Conservation (phyloP, 2,797 vertebrate genomes). For the Myotis vivesi region DNA sequence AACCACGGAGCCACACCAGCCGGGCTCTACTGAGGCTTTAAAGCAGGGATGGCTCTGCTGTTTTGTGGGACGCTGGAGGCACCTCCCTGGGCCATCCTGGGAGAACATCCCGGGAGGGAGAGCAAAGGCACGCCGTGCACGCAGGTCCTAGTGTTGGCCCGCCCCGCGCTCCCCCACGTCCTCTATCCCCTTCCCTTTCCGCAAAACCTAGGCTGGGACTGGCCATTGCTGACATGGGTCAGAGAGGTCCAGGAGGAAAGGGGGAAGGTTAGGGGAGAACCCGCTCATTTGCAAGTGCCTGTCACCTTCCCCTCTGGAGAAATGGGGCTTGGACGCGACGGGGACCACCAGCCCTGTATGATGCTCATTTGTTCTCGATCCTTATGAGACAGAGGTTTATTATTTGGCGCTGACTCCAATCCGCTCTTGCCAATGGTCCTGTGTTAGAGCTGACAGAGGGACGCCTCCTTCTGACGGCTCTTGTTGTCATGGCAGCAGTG, state of each 20-base stretch:
- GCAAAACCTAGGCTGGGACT: not conserved
- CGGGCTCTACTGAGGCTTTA: not conserved
- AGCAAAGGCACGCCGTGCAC: not conserved
- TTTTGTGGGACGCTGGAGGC: not conserved
- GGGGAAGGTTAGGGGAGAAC: not conserved
- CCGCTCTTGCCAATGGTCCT: not conserved
- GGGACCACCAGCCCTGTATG: not conserved
- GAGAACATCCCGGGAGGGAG: not conserved
- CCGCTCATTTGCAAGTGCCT: not conserved
- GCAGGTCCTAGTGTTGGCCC: not conserved
- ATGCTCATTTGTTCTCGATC: not conserved
- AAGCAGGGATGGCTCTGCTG: not conserved
- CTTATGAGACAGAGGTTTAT: not conserved
- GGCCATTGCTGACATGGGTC: accelerated
- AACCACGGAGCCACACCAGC: too few relatives aligned
- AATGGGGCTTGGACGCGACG: not conserved
- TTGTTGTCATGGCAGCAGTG: slow-evolving; percentile 32
- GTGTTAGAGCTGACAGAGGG: not conserved
- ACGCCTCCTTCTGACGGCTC: not conserved
- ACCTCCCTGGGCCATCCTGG: not conserved
- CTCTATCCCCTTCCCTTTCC: not conserved
- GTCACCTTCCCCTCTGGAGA: not conserved
- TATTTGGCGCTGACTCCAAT: slow-evolving; percentile 30
- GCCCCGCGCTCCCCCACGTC: accelerated
- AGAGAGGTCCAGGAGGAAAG: not conserved